Conservation (phyloP, 1,140 invertebrate species). For the Zaprionus inermis region DNA sequence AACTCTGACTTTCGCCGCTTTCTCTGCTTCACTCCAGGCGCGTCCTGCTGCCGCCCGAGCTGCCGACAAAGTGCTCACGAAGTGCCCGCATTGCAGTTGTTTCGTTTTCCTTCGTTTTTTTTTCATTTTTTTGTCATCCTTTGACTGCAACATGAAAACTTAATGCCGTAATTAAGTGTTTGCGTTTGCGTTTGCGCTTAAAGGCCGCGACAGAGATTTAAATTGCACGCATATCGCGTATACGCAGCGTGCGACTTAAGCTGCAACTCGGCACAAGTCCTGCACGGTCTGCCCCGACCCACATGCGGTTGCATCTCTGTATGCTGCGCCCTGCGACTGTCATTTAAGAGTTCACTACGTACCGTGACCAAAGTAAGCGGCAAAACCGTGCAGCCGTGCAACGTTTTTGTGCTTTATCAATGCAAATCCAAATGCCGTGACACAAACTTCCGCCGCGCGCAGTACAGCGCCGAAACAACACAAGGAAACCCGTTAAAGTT, state of each 20-base stretch:
- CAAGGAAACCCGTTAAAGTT: background rate
- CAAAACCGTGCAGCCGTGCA: background rate
- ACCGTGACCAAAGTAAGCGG: background rate
- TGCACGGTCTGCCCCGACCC: slow-evolving; percentile 33
- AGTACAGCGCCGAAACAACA: slow-evolving; percentile 22
- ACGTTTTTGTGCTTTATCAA: slow-evolving; percentile 55
- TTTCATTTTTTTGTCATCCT: slow-evolving; percentile 13
- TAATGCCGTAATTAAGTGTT: slow-evolving; percentile 82
- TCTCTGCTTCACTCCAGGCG: background rate
- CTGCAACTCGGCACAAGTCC: slow-evolving; percentile 34
- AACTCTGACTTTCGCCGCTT: slow-evolving; percentile 22
- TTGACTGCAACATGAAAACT: slow-evolving; percentile 73
- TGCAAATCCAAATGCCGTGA: slow-evolving; percentile 64
- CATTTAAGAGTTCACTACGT: slow-evolving; percentile 8
- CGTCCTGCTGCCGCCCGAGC: background rate
- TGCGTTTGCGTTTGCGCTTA: slow-evolving; percentile 63
- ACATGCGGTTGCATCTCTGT: slow-evolving; percentile 49
- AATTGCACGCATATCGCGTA: slow-evolving; percentile 49
- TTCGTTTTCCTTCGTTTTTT: slow-evolving; percentile 44
- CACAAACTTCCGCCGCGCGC: slow-evolving; percentile 51
- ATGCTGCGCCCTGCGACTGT: background rate
- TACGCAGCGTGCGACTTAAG: slow-evolving; percentile 47
- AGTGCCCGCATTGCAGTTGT: slow-evolving; percentile 78
- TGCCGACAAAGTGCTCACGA: slow-evolving; percentile 74
- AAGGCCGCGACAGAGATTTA: slow-evolving; percentile 47